Evolutionary conservation across 2,888 invertebrate genomes (phyloP).

Genomic region (Drosophila borealis): DNA sequence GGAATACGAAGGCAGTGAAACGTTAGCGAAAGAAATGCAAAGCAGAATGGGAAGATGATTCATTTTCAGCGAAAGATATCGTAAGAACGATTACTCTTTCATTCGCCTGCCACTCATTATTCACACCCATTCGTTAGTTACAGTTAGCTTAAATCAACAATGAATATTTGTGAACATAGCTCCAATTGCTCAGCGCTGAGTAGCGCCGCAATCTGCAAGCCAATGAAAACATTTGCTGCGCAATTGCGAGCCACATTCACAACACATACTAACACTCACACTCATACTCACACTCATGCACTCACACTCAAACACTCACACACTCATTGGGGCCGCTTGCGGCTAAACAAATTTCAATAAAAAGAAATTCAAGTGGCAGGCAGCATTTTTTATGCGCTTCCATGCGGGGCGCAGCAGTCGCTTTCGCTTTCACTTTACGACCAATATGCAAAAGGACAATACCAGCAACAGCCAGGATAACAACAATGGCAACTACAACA

Average conservation of each 20-base stretch:
- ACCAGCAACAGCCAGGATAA: constrained; percentile 25
- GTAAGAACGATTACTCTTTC: background rate
- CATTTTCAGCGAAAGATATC: too few species aligned
- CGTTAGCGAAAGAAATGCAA: background rate
- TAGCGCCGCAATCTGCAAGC: constrained; percentile 16
- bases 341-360: constrained; percentile 77
- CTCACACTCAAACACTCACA: constrained; percentile 9
- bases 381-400: constrained; percentile 59
- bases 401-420: constrained; percentile 56
- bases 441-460: constrained; percentile 75
- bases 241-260: constrained; percentile 25
- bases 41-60: background rate
- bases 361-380: constrained; percentile 73
- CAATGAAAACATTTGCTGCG: constrained; percentile 40
- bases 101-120: too few species aligned
- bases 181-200: constrained; percentile 4
- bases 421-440: constrained; percentile 70
- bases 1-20: background rate
- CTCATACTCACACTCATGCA: constrained; percentile 1
- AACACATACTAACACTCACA: background rate
- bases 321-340: constrained; percentile 26
- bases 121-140: background rate
- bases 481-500: constrained; percentile 34
- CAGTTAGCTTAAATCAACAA: background rate
- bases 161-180: constrained; percentile 23